Conservation (phyloP, 1,140 invertebrate species). For the Drosophila dunni region DNA sequence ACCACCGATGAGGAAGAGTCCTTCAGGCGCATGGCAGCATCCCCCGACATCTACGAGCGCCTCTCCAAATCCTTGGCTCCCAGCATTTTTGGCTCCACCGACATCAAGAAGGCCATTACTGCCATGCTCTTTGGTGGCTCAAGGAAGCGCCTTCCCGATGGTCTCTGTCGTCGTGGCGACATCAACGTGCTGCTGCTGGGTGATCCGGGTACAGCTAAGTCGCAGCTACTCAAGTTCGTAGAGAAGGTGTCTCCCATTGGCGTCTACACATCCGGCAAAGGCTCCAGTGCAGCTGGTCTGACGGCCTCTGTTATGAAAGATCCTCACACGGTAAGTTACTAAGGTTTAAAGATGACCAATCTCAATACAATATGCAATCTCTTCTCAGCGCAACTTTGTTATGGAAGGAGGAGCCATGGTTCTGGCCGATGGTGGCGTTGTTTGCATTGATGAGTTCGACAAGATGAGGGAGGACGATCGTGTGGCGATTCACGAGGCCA, state of each 20-base stretch:
- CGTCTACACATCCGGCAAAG: slow-evolving; percentile 99
- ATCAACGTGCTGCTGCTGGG: slow-evolving; percentile 98
- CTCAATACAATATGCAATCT: not conserved
- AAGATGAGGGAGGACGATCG: slow-evolving; percentile 99
- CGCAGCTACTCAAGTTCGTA: slow-evolving; percentile 98
- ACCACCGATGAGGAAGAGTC: slow-evolving; percentile 96
- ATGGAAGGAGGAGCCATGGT: slow-evolving; percentile 99
- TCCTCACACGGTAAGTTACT: slow-evolving; percentile 90
- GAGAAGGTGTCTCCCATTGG: slow-evolving; percentile 98
- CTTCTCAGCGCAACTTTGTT: slow-evolving; percentile 97
- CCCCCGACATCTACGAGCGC: slow-evolving; percentile 95
- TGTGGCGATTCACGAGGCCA: slow-evolving; percentile 99
- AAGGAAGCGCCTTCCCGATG: slow-evolving; percentile 96
- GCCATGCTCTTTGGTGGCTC: slow-evolving; percentile 98
- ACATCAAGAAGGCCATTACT: slow-evolving; percentile 99
- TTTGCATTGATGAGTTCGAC: slow-evolving; percentile 99
- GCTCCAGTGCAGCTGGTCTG: slow-evolving; percentile 98
- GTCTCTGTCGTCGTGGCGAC: slow-evolving; percentile 96
- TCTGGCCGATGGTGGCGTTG: slow-evolving; percentile 98
- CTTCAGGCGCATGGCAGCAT: slow-evolving; percentile 93
- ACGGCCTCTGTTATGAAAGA: slow-evolving; percentile 99
- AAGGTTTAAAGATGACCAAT: not conserved
- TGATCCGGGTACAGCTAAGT: slow-evolving; percentile 99
- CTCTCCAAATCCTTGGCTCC: slow-evolving; percentile 97
- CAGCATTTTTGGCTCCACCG: slow-evolving; percentile 96